These are phyloP conservation scores for Biston betularia DNA, from an alignment of 2,888 invertebrate species.

Conservation along the genomic window DNA sequence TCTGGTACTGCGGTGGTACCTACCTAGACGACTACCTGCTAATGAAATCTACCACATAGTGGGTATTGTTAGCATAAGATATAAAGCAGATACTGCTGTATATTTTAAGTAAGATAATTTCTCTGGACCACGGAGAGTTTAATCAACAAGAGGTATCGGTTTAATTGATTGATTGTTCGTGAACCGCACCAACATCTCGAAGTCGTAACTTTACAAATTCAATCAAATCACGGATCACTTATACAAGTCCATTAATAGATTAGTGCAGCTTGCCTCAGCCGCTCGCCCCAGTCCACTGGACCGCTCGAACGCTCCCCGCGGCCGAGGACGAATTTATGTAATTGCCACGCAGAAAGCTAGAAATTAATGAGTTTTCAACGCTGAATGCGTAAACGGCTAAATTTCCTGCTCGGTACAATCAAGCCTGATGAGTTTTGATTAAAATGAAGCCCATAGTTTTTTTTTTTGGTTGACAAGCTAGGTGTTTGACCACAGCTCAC, in stretches of 20 bases:
- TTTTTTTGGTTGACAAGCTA: too few relatives aligned
- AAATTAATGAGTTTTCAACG: conserved; percentile 64
- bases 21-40: too few relatives aligned
- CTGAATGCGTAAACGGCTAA: conserved; percentile 29
- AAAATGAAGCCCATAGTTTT: conserved; percentile 1
- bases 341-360: conserved; percentile 66
- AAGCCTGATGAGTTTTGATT: conserved; percentile 13
- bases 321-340: conserved; percentile 67
- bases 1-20: too few relatives aligned
- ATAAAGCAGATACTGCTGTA: background rate
- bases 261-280: conserved; percentile 21
- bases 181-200: background rate
- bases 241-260: conserved; percentile 20
- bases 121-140: background rate
- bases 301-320: conserved; percentile 33
- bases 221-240: background rate
- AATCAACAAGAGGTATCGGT: too few relatives aligned
- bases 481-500: too few relatives aligned
- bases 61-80: too few relatives aligned
- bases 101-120: background rate
- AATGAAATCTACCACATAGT: too few relatives aligned
- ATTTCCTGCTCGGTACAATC: conserved; percentile 16
- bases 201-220: background rate
- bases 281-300: conserved; percentile 30
- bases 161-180: background rate